Evolutionary conservation across 2,113 vertebrate genomes (phyloP), one percentile per base, ranked within the genome.

Genomic region (Ifrita kowaldi): DNA sequence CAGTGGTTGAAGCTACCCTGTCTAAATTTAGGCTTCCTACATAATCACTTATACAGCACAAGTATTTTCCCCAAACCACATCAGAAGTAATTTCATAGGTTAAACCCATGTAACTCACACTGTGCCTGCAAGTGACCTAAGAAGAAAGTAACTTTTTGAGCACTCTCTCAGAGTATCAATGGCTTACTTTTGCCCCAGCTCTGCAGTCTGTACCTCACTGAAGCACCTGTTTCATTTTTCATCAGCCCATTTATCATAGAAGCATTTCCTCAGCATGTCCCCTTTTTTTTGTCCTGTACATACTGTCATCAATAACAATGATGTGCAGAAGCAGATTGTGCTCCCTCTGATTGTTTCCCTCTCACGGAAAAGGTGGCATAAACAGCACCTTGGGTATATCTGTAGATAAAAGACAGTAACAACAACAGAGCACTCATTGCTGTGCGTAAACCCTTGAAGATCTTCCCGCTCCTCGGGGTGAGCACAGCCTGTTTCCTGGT

Each of bases 401-500:
- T 83, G 67, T 33, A 67, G 87, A 70, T 91, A 73, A 89, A 91
- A 85, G 75, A 82, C 73, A 91, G 74, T n/a, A 73, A 47, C 50
- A 65, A 76, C 35, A 93, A 74, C 62, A 70, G 77, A 46, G 44
- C 3, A 0, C 52, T 94, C 44, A 35, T 10, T 57, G 57, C 81
- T 57, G 28, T 56, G 62, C 1, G 0, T 47, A 89, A 84, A 71
- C 49, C 49, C 77, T 91, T 87, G 73, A 81, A 78, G 65, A 93
- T 95, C 87, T 93, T 94, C 69, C 89, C 0, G 1, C 86, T 87
- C 84, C 80, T 92, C 76, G 20, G 65, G 78, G 84, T 46, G 6
- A 93, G 78, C 5, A 7, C 87, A 90, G n/a, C 44, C 91, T 73
- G 78, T 93, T 96, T 96, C 89, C 94, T 76, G 87, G 93, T 89